phyloP scores from a whole-genome alignment of 30 jellyfish, hydroid and myxozoan genomes.

The Clytia hemisphaerica region DNA sequence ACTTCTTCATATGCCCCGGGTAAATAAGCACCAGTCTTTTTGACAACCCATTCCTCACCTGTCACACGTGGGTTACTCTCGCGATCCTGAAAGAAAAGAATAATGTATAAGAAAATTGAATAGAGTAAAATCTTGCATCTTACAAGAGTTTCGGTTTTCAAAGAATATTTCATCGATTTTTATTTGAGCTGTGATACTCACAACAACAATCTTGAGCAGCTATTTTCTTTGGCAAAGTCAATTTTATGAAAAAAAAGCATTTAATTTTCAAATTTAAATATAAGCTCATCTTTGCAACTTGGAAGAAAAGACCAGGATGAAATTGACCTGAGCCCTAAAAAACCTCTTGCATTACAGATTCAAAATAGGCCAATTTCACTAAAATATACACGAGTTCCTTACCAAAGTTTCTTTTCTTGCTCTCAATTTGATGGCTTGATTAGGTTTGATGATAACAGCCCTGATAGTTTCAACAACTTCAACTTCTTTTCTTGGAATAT shows the following conservation, averaged over 20 bases:
- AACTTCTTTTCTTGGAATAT: conserved; percentile 93
- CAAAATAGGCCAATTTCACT: too few species aligned
- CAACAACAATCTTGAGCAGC: too few species aligned
- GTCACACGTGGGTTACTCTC: conserved; percentile 80
- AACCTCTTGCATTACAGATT: too few species aligned
- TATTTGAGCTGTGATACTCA: too few species aligned
- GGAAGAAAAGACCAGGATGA: too few species aligned
- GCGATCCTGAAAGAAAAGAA: conserved; percentile 57
- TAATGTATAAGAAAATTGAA: neutral
- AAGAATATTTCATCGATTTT: too few species aligned
- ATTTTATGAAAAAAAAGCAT: too few species aligned
- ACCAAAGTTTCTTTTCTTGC: conserved; percentile 93
- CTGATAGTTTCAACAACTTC: conserved; percentile 81
- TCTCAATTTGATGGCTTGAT: conserved; percentile 88
- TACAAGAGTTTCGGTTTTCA: neutral
- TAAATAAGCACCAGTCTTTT: conserved; percentile 86
- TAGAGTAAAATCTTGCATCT: neutral
- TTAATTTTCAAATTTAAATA: too few species aligned
- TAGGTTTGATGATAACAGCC: conserved; percentile 85
- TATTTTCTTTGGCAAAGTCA: too few species aligned
- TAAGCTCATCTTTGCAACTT: too few species aligned
- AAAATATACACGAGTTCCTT: too few species aligned
- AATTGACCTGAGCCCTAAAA: too few species aligned
- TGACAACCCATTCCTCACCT: conserved; percentile 99
- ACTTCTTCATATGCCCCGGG: conserved; percentile 99